Base-by-base conservation (phyloP, 37 sponge, comb jelly and placozoan genomes). In the Sycon ciliatum region DNA sequence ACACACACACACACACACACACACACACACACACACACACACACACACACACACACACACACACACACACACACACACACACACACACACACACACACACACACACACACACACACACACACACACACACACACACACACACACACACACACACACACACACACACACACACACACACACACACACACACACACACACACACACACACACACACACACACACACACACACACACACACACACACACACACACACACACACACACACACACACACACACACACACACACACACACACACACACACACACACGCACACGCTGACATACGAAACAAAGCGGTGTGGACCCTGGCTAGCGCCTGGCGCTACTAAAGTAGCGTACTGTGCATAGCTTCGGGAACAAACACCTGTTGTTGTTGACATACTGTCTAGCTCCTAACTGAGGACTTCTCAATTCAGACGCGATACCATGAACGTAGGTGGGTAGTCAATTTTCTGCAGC, bases 171-270 rank as follows among this genome's bases (percentile, higher is more conserved):
- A 42, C 49, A 42, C 49, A 42, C 49, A 42, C 49, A 42, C 49
- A 42, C 49, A 42, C 49, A 42, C 49, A 42, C 49, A 42, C 49
- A 42, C 49, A 42, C 49, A 42, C 49, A 42, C 49, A 42, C 63
- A 60, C 49, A 42, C 49, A 42, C 49, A 42, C 49, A 42, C 49
- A 42, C 49, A 42, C 49, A 42, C 49, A 42, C 49, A 42, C 49
- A 42, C 49, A 42, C 49, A 42, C 49, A 42, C 49, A 42, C 49
- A 42, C 49, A 42, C 49, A 42, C 49, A 42, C 49, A 42, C 49
- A 42, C 49, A 42, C 49, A 42, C 49, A 42, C 49, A 42, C 49
- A 42, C 49, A 42, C 49, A 42, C 49, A 42, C 49, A 42, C 49
- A 42, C 49, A 42, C 49, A 42, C 49, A 42, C 49, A 42, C 49